phyloP scores from a whole-genome alignment of 1,140 invertebrate genomes.

The Trichonephila clavata region DNA sequence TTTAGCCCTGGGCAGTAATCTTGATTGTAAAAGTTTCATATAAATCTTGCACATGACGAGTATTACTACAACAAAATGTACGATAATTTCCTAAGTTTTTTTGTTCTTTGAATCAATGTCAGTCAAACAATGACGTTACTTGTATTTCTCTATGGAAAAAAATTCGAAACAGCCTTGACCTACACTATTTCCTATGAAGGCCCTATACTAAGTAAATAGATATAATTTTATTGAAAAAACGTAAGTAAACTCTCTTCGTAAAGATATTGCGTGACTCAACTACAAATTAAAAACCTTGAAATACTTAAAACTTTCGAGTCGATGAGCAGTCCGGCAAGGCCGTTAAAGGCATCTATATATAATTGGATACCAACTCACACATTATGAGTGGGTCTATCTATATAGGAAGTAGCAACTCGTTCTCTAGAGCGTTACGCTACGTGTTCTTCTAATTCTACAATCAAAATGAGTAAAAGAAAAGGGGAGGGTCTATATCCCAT shows the following conservation, averaged over 20 bases:
- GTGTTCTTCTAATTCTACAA: neutral
- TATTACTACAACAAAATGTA: too few relatives aligned
- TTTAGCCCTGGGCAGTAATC: too few relatives aligned
- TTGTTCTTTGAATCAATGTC: too few relatives aligned
- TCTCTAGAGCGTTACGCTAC: too few relatives aligned
- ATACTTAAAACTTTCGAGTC: neutral
- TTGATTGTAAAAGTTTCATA: too few relatives aligned
- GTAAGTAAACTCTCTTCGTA: too few relatives aligned
- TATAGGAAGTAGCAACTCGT: neutral
- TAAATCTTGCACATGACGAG: too few relatives aligned
- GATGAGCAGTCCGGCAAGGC: neutral
- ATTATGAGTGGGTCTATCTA: neutral
- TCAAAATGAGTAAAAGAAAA: neutral
- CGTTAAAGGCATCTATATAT: neutral
- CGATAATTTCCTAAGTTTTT: too few relatives aligned
- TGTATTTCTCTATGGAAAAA: neutral
- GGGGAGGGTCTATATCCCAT: neutral
- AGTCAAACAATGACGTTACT: too few relatives aligned
- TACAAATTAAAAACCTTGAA: neutral
- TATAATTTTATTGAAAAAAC: neutral
- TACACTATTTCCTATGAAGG: neutral
- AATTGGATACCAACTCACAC: neutral
- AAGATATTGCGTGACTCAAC: neutral
- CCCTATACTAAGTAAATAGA: neutral
- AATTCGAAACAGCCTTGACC: neutral